Evolutionary conservation across 2,888 invertebrate genomes (phyloP).

Genomic region (Listrodromus nycthemerus): DNA sequence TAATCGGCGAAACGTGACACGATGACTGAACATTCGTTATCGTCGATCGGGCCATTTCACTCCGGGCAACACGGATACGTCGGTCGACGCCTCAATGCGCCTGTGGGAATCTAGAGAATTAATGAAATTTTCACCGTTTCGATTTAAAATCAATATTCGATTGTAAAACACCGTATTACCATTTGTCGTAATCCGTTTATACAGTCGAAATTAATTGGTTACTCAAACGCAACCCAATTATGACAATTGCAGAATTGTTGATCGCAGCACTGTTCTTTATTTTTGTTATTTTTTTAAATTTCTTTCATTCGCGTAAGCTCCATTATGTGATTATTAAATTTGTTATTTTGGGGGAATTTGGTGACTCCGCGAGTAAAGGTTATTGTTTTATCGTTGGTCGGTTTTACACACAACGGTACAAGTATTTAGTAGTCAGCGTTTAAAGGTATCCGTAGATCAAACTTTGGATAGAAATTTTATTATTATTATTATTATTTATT

Average conservation of each 20-base stretch:
- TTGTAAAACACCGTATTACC: too few species aligned
- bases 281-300: background rate
- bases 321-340: background rate
- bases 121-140: too few species aligned
- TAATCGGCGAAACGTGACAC: too few species aligned
- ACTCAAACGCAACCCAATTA: background rate
- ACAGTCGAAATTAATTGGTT: constrained; percentile 15
- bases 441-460: background rate
- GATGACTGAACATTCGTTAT: too few species aligned
- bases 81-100: too few species aligned
- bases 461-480: background rate
- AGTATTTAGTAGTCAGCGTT: background rate
- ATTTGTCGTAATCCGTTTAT: background rate
- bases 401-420: background rate
- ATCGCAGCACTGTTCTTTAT: constrained; percentile 2
- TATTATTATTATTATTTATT: background rate
- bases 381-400: background rate
- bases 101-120: too few species aligned
- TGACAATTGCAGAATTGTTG: background rate
- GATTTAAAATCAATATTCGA: too few species aligned
- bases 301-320: background rate
- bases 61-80: too few species aligned
- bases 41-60: too few species aligned
- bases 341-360: background rate
- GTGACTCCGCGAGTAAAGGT: background rate